A percentile compares a stretch with the other conserved stretches of the same genome.
These are phyloP conservation scores for Paedocypris sp. DNA, from an alignment of 2,113 vertebrate species.

Conservation along the genomic window DNA sequence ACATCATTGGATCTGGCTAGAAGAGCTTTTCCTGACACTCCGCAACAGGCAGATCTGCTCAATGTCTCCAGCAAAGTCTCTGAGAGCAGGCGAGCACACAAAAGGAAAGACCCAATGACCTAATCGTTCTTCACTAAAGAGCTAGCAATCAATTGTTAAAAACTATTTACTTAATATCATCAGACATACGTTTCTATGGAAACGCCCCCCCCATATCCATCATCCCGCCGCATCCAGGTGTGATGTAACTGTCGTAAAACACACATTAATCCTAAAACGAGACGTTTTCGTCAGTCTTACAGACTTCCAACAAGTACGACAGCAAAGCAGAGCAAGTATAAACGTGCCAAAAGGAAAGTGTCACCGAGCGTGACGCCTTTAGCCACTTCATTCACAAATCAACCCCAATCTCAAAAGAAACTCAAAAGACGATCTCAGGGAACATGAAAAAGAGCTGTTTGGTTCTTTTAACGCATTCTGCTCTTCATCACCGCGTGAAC, in stretches of 20 bases:
- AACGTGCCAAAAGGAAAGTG: not conserved
- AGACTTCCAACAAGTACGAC: not conserved
- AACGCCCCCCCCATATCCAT: not conserved
- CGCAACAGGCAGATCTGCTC: not conserved
- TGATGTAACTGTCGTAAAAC: too few species aligned
- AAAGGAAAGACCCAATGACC: not conserved
- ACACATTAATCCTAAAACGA: not conserved
- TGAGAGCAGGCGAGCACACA: not conserved
- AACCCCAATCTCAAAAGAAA: not conserved
- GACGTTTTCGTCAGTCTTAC: not conserved
- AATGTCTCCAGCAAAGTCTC: not conserved
- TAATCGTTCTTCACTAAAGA: not conserved
- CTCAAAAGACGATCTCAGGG: too few species aligned
- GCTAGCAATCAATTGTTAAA: not conserved
- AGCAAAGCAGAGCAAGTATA: not conserved
- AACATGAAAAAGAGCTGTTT: too few species aligned
- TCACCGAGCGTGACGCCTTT: constrained; percentile 1
- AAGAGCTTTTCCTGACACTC: not conserved
- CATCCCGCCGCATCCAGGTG: too few species aligned
- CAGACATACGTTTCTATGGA: constrained; percentile 3
- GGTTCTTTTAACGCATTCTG: too few species aligned
- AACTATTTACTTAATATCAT: not conserved
- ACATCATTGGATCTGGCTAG: not conserved
- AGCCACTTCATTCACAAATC: not conserved
- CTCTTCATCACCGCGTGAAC: too few species aligned